Evolutionary conservation across 2,797 vertebrate genomes (phyloP).

Genomic region (Sphenodon punctatus): DNA sequence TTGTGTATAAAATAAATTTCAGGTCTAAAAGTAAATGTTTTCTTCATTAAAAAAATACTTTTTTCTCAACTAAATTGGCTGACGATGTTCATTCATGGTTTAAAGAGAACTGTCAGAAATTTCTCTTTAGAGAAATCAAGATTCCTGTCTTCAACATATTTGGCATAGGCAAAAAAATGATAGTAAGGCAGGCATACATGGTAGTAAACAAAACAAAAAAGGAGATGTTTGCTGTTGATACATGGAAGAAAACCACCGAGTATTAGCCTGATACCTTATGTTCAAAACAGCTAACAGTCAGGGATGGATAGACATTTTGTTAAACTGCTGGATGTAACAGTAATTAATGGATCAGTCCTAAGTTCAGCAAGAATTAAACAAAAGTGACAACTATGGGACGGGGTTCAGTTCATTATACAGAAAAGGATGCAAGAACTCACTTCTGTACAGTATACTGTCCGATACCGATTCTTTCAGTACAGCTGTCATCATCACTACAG

Average conservation of each 20-base stretch:
- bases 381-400: background rate
- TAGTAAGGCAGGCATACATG: background rate
- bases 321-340: background rate
- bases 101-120: background rate
- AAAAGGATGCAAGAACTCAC: background rate
- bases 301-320: background rate
- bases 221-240: too few relatives aligned
- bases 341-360: background rate
- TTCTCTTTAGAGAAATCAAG: background rate
- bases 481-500: background rate
- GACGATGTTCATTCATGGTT: background rate
- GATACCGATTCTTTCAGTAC: rapidly evolving
- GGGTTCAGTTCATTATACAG: rapidly evolving
- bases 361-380: too few relatives aligned
- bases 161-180: background rate
- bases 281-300: background rate
- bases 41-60: background rate
- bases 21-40: background rate
- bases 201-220: too few relatives aligned
- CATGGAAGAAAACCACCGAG: background rate
- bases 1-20: too few relatives aligned
- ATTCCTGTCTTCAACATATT: background rate
- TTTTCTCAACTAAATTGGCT: background rate
- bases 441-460: rapidly evolving
- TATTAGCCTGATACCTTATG: background rate